Conservation (phyloP, 2,113 vertebrate species). For the Trogon surrucura region DNA sequence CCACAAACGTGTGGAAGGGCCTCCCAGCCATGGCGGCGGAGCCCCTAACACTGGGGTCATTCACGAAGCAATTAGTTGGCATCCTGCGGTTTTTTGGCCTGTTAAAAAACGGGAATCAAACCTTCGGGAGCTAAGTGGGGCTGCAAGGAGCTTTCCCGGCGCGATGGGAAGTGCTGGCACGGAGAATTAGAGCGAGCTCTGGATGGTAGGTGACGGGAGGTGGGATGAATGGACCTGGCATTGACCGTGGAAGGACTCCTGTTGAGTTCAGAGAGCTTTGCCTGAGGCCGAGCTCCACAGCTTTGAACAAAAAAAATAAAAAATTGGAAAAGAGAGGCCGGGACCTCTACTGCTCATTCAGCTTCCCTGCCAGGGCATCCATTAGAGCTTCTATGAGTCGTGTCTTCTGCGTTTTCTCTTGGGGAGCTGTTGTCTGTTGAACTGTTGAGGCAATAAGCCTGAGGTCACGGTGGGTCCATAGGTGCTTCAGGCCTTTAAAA, state of each 20-base stretch:
- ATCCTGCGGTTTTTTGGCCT: conserved; percentile 19
- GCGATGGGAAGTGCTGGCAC: background rate
- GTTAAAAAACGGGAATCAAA: background rate
- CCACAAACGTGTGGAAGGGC: conserved; percentile 46
- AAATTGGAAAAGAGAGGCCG: background rate
- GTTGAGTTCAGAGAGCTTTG: conserved; percentile 11
- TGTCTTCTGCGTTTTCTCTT: background rate
- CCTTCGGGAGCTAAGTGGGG: conserved; percentile 7
- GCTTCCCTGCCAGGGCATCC: background rate
- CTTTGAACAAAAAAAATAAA: background rate
- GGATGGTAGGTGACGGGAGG: background rate
- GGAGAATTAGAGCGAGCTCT: background rate
- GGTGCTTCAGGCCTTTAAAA: background rate
- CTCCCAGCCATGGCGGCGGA: conserved; percentile 14
- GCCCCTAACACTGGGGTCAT: conserved; percentile 54
- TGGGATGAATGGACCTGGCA: background rate
- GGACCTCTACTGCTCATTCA: background rate
- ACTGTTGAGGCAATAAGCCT: background rate
- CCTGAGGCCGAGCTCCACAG: background rate
- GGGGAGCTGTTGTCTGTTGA: background rate
- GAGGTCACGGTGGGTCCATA: background rate
- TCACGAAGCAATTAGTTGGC: conserved; percentile 34
- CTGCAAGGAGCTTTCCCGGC: conserved; percentile 1
- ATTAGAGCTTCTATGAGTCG: rapidly evolving
- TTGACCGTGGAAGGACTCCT: background rate